These are phyloP conservation scores for Morpho achilles DNA, from an alignment of 2,888 invertebrate genomes.

Conservation along the genomic window DNA sequence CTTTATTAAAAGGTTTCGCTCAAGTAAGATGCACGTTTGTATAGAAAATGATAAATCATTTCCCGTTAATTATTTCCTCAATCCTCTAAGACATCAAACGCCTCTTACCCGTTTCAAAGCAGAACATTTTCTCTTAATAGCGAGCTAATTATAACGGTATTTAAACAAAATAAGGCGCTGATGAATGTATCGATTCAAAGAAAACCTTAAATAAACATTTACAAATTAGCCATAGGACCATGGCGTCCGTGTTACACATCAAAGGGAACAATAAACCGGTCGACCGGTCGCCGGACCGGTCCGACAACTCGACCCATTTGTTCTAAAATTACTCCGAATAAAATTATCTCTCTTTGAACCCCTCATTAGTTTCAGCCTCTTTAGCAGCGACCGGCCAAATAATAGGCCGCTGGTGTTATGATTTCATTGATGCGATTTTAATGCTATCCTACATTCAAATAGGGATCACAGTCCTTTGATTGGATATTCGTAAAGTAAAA, in stretches of 20 bases:
- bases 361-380: conserved; percentile 34
- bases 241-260: conserved; percentile 23
- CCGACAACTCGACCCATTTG: conserved; percentile 35
- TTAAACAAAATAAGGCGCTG: conserved; percentile 10
- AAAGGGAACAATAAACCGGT: conserved; percentile 19
- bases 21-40: too few species aligned
- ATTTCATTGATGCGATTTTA: too few species aligned
- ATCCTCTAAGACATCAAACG: conserved; percentile 8
- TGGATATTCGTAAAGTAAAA: too few species aligned
- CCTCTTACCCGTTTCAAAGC: conserved; percentile 1
- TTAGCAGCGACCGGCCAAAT: conserved; percentile 20
- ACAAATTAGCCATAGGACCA: conserved; percentile 26
- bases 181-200: conserved; percentile 28
- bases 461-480: too few species aligned
- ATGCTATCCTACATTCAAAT: too few species aligned
- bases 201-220: conserved; percentile 25
- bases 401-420: too few species aligned
- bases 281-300: conserved; percentile 32
- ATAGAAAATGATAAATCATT: background rate
- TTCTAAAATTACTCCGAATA: conserved; percentile 40
- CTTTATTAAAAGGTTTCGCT: too few species aligned
- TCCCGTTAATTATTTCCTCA: background rate
- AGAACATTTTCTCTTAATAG: conserved; percentile 3
- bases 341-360: conserved; percentile 38
- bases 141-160: conserved; percentile 21